These are phyloP conservation scores for Drosophila kepulauana DNA, from an alignment of 1,140 invertebrate species.

Conservation along the genomic window DNA sequence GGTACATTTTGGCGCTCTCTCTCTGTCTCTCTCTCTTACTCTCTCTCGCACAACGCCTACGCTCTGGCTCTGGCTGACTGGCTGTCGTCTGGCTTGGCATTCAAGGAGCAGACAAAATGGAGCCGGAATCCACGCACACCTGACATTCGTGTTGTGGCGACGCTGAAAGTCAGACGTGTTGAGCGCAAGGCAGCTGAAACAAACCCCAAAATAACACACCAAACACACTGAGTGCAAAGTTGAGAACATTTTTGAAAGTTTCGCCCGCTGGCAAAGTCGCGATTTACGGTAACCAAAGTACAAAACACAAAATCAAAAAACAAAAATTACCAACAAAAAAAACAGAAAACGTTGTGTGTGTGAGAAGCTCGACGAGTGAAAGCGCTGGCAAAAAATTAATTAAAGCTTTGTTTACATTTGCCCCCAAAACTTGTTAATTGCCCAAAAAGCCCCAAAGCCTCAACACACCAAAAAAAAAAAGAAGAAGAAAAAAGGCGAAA, in stretches of 20 bases:
- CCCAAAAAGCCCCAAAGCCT: conserved; percentile 22
- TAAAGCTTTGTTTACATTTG: conserved; percentile 26
- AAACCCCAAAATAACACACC: conserved; percentile 20
- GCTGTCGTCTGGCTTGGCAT: conserved; percentile 14
- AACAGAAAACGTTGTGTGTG: not conserved
- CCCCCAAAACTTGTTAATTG: conserved; percentile 36
- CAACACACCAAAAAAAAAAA: conserved; percentile 5
- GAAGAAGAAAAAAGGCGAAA: not conserved
- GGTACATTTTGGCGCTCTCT: conserved; percentile 44
- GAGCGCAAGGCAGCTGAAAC: conserved; percentile 48
- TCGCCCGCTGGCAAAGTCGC: conserved; percentile 47
- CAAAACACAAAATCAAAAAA: conserved; percentile 7
- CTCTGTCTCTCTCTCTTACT: not conserved
- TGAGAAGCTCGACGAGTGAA: conserved; percentile 3
- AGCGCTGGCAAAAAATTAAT: not conserved
- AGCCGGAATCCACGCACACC: conserved; percentile 78
- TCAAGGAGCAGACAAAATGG: conserved; percentile 51
- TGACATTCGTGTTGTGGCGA: conserved; percentile 83
- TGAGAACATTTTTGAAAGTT: conserved; percentile 37
- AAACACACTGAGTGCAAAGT: conserved; percentile 56
- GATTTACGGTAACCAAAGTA: conserved; percentile 24
- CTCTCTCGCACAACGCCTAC: conserved; percentile 49
- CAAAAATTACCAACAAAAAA: not conserved
- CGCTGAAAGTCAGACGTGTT: conserved; percentile 80
- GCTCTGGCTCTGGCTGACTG: conserved; percentile 22